phyloP scores from a whole-genome alignment of 2,797 vertebrate species.

The Tokudaia tokunoshimensis region DNA sequence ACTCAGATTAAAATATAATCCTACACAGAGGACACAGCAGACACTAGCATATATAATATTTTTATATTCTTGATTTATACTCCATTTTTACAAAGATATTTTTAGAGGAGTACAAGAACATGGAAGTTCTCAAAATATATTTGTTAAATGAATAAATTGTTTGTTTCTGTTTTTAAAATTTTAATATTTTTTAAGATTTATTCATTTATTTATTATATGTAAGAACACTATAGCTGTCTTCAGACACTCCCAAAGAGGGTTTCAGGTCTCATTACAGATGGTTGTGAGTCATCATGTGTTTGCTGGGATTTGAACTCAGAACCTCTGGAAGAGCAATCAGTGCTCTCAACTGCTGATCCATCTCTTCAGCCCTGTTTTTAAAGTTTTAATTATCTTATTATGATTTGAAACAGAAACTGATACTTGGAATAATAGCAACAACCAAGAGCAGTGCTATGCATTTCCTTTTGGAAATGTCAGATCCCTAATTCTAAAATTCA shows the following conservation, averaged over 20 bases:
- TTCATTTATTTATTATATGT: too few species aligned
- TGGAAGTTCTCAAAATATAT: neutral
- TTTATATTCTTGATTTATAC: neutral
- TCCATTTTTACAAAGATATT: neutral
- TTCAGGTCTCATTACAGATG: too few species aligned
- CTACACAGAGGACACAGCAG: neutral
- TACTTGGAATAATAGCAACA: constrained; percentile 19
- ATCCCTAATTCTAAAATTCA: constrained; percentile 64
- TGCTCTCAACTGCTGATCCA: too few species aligned
- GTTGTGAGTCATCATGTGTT: too few species aligned
- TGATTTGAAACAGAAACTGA: constrained; percentile 26
- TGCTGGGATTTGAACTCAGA: too few species aligned
- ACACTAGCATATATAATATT: neutral
- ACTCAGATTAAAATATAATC: neutral
- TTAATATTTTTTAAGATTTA: neutral
- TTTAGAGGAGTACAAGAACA: neutral
- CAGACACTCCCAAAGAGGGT: too few species aligned
- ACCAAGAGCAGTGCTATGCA: constrained; percentile 27
- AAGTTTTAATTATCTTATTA: constrained; percentile 54
- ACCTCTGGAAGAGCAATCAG: too few species aligned
- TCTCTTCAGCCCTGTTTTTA: neutral
- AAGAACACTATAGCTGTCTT: too few species aligned
- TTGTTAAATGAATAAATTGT: constrained; percentile 55
- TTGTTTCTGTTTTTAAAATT: constrained; percentile 61
- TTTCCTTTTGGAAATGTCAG: constrained; percentile 58